Conservation (phyloP, 2,113 vertebrate species). For the Muntiacus muntjak region DNA sequence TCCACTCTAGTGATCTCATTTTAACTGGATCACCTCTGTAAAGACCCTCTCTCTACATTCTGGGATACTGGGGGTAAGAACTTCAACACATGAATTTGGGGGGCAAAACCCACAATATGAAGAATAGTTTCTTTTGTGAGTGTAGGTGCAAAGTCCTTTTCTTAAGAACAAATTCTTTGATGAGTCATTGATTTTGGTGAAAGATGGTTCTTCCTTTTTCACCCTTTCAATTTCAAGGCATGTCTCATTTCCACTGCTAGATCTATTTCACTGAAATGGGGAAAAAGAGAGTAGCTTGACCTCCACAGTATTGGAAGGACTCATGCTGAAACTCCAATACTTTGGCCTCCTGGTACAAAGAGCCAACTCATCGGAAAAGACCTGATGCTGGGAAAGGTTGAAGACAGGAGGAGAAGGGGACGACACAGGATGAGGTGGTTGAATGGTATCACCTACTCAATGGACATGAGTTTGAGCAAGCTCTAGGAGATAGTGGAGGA, state of each 20-base stretch:
- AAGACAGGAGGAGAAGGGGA: neutral
- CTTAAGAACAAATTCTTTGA: neutral
- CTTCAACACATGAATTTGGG: neutral
- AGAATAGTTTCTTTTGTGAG: neutral
- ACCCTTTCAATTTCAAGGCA: neutral
- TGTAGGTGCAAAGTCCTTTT: neutral
- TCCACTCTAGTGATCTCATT: neutral
- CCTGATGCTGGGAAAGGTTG: neutral
- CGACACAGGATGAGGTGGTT: neutral
- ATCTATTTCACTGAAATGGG: neutral
- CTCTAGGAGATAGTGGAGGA: neutral
- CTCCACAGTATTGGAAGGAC: neutral
- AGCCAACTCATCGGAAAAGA: neutral
- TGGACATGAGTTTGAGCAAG: neutral
- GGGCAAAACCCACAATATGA: neutral
- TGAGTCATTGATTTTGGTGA: neutral
- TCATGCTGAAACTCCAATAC: neutral
- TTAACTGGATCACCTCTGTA: neutral
- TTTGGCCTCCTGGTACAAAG: neutral
- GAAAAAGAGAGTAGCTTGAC: neutral
- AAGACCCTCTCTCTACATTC: neutral
- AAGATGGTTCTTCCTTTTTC: neutral
- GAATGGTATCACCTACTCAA: neutral
- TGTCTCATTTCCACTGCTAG: neutral
- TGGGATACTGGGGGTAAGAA: neutral